Evolutionary conservation across 2,797 vertebrate genomes (phyloP).

Genomic region (Sebastes itinus): DNA sequence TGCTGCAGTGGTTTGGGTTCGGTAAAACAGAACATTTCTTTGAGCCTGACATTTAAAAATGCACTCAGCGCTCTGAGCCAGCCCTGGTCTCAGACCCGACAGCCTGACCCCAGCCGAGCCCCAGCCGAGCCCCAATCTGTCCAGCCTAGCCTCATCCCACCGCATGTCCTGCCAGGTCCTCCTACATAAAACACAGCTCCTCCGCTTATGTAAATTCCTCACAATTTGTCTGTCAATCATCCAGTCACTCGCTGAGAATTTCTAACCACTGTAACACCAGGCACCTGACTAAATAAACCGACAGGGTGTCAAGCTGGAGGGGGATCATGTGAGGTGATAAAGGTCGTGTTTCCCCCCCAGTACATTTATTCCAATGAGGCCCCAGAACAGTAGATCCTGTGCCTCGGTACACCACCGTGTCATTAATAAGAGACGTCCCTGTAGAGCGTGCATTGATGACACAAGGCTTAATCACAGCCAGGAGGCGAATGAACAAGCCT

Average conservation of each 20-base stretch:
- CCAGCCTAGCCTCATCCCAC: constrained; percentile 20
- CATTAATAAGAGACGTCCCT: constrained; percentile 71
- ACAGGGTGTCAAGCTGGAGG: constrained; percentile 54
- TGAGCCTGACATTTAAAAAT: constrained; percentile 40
- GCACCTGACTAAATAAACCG: constrained; percentile 75
- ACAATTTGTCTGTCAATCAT: constrained; percentile 66
- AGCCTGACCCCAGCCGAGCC: constrained; percentile 45
- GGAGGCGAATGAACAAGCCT: constrained; percentile 66
- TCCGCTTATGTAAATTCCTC: constrained; percentile 50
- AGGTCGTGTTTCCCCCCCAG: constrained; percentile 47
- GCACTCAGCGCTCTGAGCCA: constrained; percentile 10
- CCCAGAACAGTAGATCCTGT: constrained; percentile 57
- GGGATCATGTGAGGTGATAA: constrained; percentile 58
- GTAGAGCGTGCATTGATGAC: constrained; percentile 57
- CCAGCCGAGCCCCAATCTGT: constrained; percentile 6
- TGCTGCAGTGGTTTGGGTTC: neutral
- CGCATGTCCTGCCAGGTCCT: constrained; percentile 45
- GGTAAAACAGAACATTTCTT: neutral
- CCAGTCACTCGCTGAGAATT: constrained; percentile 44
- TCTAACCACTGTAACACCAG: constrained; percentile 50
- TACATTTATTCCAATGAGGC: constrained; percentile 52
- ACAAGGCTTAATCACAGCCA: constrained; percentile 74
- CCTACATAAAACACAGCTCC: constrained; percentile 49
- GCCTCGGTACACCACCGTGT: constrained; percentile 37
- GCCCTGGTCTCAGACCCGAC: constrained; percentile 1